Conservation (phyloP, 2,888 invertebrate species). For the Aporophyla lueneburgensis region DNA sequence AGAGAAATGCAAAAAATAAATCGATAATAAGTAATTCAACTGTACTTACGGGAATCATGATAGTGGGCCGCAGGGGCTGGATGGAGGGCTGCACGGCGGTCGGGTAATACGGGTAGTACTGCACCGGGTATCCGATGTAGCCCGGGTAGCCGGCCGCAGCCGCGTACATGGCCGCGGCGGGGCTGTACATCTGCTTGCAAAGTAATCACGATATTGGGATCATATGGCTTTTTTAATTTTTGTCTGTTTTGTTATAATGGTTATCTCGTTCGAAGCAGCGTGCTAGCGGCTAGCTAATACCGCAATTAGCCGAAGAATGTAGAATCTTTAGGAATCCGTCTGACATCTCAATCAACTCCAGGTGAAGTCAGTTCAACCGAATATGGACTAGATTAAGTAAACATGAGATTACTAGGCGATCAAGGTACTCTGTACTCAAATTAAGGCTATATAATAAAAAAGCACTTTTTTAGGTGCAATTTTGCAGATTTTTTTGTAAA, state of each 20-base stretch:
- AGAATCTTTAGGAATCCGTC: not conserved
- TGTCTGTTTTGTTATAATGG: not conserved
- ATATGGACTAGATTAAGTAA: not conserved
- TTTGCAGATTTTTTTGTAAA: too few species aligned
- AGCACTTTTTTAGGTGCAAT: too few species aligned
- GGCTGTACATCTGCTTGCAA: constrained; percentile 92
- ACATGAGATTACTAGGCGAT: not conserved
- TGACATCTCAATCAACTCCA: not conserved
- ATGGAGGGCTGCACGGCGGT: constrained; percentile 92
- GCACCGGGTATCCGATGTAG: constrained; percentile 94
- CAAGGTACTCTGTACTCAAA: too few species aligned
- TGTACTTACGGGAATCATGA: constrained; percentile 93
- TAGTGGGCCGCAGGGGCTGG: constrained; percentile 93
- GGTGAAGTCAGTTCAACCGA: not conserved
- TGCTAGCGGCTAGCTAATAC: not conserved
- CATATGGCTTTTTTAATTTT: not conserved
- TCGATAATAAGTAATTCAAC: not conserved
- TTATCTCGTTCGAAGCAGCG: not conserved
- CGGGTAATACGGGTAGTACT: constrained; percentile 94
- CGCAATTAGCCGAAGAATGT: not conserved
- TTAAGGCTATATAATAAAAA: too few species aligned
- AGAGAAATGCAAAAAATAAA: not conserved
- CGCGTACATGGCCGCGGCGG: constrained; percentile 93
- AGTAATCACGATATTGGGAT: not conserved
- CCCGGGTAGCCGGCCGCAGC: constrained; percentile 93